Conservation (phyloP, 2,797 vertebrate species). For the Gallirallus australis region DNA sequence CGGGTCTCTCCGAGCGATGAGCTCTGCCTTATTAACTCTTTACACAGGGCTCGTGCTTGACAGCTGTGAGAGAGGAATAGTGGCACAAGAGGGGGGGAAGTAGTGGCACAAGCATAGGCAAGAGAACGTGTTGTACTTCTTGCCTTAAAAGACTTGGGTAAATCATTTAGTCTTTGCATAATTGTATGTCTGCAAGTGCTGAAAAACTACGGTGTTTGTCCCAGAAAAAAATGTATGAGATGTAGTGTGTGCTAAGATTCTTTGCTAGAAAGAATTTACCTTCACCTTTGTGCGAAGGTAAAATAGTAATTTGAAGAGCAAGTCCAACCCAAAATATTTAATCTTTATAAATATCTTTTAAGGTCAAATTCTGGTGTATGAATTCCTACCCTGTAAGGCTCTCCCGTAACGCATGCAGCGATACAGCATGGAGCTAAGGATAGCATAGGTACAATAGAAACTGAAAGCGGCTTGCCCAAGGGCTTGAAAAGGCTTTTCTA, state of each 20-base stretch:
- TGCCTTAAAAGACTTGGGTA: not conserved
- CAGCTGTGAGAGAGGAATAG: not conserved
- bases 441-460: not conserved
- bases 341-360: not conserved
- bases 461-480: not conserved
- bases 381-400: not conserved
- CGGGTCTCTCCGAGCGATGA: not conserved
- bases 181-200: not conserved
- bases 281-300: not conserved
- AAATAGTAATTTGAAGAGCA: not conserved
- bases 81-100: not conserved
- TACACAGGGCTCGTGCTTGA: rapidly evolving
- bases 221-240: not conserved
- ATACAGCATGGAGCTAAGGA: not conserved
- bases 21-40: not conserved
- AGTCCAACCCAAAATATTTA: not conserved
- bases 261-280: not conserved
- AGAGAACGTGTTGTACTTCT: rapidly evolving
- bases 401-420: not conserved
- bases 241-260: not conserved
- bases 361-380: not conserved
- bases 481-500: not conserved
- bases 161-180: not conserved
- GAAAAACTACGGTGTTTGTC: not conserved
- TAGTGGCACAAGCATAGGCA: too few species aligned